Evolutionary conservation across 2,113 vertebrate genomes (phyloP).

Genomic region (Platycercus adscitus): DNA sequence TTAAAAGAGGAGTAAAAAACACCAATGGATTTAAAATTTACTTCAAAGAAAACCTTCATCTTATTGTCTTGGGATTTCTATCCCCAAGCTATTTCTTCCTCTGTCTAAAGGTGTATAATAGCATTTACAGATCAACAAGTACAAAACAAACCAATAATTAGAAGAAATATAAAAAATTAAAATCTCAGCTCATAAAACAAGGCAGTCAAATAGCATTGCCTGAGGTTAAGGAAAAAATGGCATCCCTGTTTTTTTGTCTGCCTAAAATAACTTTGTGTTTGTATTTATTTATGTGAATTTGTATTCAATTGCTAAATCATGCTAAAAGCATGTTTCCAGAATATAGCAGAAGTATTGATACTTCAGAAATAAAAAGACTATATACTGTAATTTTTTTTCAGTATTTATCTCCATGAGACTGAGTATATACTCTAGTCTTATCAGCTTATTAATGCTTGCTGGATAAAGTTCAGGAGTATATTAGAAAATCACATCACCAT

Average conservation of each 20-base stretch:
- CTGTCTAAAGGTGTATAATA: background rate
- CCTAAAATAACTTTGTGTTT: background rate
- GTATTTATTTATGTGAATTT: background rate
- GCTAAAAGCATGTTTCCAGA: background rate
- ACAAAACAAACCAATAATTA: background rate
- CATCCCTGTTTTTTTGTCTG: background rate
- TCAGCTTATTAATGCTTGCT: background rate
- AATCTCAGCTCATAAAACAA: background rate
- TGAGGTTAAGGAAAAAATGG: background rate
- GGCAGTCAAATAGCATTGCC: background rate
- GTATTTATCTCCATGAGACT: background rate
- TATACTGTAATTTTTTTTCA: background rate
- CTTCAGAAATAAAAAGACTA: background rate
- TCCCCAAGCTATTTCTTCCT: background rate
- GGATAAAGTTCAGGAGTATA: background rate
- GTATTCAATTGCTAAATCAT: background rate
- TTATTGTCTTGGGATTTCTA: background rate
- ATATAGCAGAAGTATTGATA: background rate
- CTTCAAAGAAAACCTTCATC: background rate
- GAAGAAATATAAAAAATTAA: background rate
- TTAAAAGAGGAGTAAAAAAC: background rate
- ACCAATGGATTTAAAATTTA: background rate
- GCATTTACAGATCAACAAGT: background rate
- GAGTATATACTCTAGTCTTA: background rate
- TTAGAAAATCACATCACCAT: background rate